A percentile compares a stretch with the other conserved stretches of the same genome.
These are phyloP conservation scores for Drosophila mayaguana DNA, from an alignment of 2,888 invertebrate genomes.

Conservation along the genomic window DNA sequence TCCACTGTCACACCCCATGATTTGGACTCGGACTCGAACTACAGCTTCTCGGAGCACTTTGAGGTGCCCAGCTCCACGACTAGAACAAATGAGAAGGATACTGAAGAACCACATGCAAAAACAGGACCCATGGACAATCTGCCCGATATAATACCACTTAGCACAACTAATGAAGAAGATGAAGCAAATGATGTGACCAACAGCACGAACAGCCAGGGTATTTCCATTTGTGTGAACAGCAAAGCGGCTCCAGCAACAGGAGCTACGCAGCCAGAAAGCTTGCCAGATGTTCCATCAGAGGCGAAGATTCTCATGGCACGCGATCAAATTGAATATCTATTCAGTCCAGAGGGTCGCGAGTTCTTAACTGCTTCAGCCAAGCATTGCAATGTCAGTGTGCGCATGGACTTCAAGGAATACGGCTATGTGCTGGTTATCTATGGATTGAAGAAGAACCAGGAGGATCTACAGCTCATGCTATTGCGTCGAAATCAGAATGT, in stretches of 20 bases:
- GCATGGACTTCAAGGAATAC: conserved; percentile 84
- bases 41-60: conserved; percentile 85
- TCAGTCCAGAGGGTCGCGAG: conserved; percentile 85
- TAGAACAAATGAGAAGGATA: conserved; percentile 2
- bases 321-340: conserved; percentile 86
- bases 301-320: conserved; percentile 86
- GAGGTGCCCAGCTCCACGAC: conserved; percentile 63
- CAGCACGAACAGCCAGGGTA: conserved; percentile 55
- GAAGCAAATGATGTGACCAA: conserved; percentile 11
- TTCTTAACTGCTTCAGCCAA: conserved; percentile 85
- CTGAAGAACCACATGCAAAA: not conserved
- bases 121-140: conserved; percentile 68
- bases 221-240: conserved; percentile 70
- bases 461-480: conserved; percentile 86
- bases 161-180: conserved; percentile 22
- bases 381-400: conserved; percentile 82
- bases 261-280: not conserved
- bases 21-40: conserved; percentile 84
- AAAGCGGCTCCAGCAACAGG: conserved; percentile 14
- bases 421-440: conserved; percentile 86
- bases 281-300: conserved; percentile 74
- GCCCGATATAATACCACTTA: conserved; percentile 82
- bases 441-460: conserved; percentile 86
- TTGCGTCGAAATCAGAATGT: conserved; percentile 83
- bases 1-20: conserved; percentile 40